Percentiles rank a stretch among this genome's conserved stretches.
phyloP scores from a whole-genome alignment of 2,888 invertebrate genomes.

The Deilephila elpenor region DNA sequence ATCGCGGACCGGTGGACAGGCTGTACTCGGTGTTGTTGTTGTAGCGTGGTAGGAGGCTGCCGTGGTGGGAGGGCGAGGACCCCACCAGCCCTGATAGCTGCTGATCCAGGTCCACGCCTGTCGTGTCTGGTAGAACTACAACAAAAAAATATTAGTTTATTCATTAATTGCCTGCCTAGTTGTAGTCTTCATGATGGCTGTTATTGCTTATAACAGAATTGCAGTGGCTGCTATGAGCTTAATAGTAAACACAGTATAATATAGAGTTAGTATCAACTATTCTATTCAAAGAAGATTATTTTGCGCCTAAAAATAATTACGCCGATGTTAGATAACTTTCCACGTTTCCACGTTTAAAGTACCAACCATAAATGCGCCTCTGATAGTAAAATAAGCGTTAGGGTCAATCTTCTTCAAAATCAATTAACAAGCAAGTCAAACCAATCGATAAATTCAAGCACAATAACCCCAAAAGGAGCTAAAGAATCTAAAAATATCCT shows the following conservation, averaged over 20 bases:
- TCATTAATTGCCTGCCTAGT: background rate
- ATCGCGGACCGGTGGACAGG: slow-evolving; percentile 88
- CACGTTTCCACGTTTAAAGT: too few species aligned
- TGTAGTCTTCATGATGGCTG: background rate
- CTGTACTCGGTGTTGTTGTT: slow-evolving; percentile 88
- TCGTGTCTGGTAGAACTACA: slow-evolving; percentile 91
- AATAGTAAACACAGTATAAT: too few species aligned
- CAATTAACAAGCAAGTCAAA: background rate
- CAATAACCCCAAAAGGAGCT: background rate
- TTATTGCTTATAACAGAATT: too few species aligned
- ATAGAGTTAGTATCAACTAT: too few species aligned
- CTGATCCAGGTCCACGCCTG: slow-evolving; percentile 90
- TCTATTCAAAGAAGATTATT: too few species aligned
- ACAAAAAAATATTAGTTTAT: slow-evolving; percentile 41
- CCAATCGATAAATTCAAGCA: background rate
- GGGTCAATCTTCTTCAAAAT: background rate
- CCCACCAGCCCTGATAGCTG: slow-evolving; percentile 87
- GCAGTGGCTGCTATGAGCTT: too few species aligned
- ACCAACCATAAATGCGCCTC: too few species aligned
- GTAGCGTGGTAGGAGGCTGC: slow-evolving; percentile 88
- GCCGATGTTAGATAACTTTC: too few species aligned
- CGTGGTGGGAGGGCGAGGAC: slow-evolving; percentile 83
- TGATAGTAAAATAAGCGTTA: too few species aligned
- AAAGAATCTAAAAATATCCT: background rate
- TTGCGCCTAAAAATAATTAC: too few species aligned